Evolutionary conservation across 2,113 vertebrate genomes (phyloP), one percentile per base, ranked within the genome.

Genomic region (Dasyornis broadbenti): DNA sequence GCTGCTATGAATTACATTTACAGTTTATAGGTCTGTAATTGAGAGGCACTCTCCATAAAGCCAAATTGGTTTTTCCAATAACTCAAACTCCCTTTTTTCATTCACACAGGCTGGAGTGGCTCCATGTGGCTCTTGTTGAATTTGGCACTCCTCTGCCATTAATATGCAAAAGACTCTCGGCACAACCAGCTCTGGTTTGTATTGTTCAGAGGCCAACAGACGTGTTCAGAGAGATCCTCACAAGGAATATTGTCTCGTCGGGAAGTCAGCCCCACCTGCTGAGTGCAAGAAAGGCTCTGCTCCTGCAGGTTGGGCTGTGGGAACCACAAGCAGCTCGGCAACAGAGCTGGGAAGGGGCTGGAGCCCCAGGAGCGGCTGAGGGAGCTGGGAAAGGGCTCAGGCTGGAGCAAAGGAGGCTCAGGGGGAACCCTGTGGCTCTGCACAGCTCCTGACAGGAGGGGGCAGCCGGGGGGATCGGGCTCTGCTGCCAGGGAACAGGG

Each of bases 281-380:
- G 79, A 30, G 13, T 2, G 19, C 40, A 7, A 4, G 33, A 6
- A 4, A 52, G 19, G 50, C 0, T 8, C 27, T 39, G 57, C 8
- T 16, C 23, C 17, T 20, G 73, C 86, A 35, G 42, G 26, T 20
- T 16, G 20, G 40, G 40, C 39, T 59, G 37, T 0, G 33, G 31
- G 31, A 44, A 2, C 59, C 59, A 16, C 42, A 24, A 50, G 10
- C 39, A 1, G 35, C 11, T 9, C 2, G 10, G 42, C 18, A 9
- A 4, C 0, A 1, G n/a, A 5, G 56, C 40, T 63, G 24, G 47
- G 54, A 9, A 61, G n/a, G 64, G 28, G 0, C 4, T 27, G 44
- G 60, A 85, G 42, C 37, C 37, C 7, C 40, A 45, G 71, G 33
- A 75, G 33, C 1, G 1, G 26, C 54, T 71, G 66, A 65, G 63